These are phyloP conservation scores for Silurus glanis DNA, from an alignment of 2,113 vertebrate species.

Conservation along the genomic window DNA sequence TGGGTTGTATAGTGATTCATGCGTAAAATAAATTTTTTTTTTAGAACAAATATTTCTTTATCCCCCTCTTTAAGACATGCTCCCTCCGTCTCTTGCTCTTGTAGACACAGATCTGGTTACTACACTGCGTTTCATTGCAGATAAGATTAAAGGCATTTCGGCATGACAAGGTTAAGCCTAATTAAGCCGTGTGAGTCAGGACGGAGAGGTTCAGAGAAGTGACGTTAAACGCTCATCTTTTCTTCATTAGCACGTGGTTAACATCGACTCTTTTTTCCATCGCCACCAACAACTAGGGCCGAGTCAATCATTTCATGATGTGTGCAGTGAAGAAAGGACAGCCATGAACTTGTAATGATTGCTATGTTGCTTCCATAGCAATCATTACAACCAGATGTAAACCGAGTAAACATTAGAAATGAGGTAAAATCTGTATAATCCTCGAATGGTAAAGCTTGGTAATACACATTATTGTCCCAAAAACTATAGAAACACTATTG, in stretches of 20 bases:
- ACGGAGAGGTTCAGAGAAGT: not conserved
- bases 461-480: not conserved
- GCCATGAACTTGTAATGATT: too few relatives aligned
- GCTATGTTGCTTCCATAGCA: not conserved
- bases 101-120: slow-evolving; percentile 17
- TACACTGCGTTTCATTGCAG: not conserved
- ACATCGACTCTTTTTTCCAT: not conserved
- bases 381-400: not conserved
- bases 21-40: slow-evolving; percentile 3
- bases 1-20: slow-evolving; percentile 29
- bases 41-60: slow-evolving; percentile 35
- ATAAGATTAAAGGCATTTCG: slow-evolving; percentile 45
- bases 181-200: slow-evolving; percentile 26
- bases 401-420: not conserved
- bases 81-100: not conserved
- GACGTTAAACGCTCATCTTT: slow-evolving; percentile 4
- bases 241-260: slow-evolving; percentile 19
- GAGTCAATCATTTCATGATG: not conserved
- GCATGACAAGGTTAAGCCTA: slow-evolving; percentile 36
- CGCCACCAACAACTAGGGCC: not conserved
- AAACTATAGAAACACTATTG: not conserved
- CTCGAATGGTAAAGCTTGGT: not conserved
- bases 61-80: not conserved
- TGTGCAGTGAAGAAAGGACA: not conserved
- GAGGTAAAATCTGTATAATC: not conserved